Base-by-base conservation (phyloP, 2,888 invertebrate genomes). In the Brachypterus glaber region DNA sequence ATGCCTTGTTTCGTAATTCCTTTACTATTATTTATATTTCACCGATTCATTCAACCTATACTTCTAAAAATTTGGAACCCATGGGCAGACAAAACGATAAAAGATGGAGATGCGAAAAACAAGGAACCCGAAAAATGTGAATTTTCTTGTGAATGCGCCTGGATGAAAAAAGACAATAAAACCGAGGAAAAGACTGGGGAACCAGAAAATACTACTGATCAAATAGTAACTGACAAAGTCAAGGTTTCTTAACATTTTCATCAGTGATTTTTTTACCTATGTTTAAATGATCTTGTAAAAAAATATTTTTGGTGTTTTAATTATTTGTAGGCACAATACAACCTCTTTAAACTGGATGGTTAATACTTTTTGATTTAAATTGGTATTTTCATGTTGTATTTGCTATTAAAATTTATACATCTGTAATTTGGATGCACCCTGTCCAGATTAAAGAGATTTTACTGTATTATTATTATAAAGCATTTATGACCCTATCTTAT, bases 1-100 rank as follows among this genome's bases (percentile, higher is more conserved):
- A 73, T 89, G 41, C 87, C 89, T 13, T 91, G 90, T 62, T 82
- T 90, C 52, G 77, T 88, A 44, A 79, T 90, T 59, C 90, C 90
- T 2, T 66, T 88, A 42, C 66, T 90, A 30, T 69, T 91, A 9
- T 82, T 82, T 54, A 71, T 91, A 44, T 90, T 88, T 79, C 85
- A 88, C 60, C 81, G 79, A 58, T 82, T 85, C 53, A 72, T 91
- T 43, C 87, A 89, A 59, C 90, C 90, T 0, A 72, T 88, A 45
- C 64, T 90, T 33, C 60, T 86, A 34, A 79, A 79, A 46, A 81
- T 81, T 57, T 89, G 88, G 88, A 85, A 85, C 60, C 84, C 82
- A 1, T 85, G 82, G 79, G 74, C 73, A 37, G 75, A 76, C 39
- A 76, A 78, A 56, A 73, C 76, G 47, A 74, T 60, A 30, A 57